Evolutionary conservation across 2,888 invertebrate species (phyloP).

Genomic region (Sinelater perroti): DNA sequence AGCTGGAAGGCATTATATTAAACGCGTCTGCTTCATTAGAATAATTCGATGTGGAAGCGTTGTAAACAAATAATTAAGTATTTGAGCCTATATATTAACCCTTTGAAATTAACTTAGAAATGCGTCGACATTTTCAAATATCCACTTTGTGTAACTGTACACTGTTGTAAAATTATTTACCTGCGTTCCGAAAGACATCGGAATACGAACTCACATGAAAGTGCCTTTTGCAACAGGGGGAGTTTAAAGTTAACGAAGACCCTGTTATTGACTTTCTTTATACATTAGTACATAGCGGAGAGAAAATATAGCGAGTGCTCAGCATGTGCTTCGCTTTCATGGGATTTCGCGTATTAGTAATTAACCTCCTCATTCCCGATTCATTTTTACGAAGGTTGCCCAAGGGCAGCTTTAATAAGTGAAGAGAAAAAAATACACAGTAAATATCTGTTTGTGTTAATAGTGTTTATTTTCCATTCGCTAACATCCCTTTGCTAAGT

Average conservation of each 20-base stretch:
- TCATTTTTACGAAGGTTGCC: constrained; percentile 33
- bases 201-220: too few species aligned
- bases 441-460: constrained; percentile 44
- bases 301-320: constrained; percentile 2
- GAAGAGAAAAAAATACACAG: constrained; percentile 37
- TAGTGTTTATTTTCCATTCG: constrained; percentile 47
- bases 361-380: constrained; percentile 23
- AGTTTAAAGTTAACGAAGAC: constrained; percentile 9
- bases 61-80: too few species aligned
- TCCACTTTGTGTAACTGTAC: too few species aligned
- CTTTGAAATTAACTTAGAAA: too few species aligned
- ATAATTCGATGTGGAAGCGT: too few species aligned
- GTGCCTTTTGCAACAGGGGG: background rate
- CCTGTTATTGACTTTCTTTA: constrained; percentile 9
- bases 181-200: too few species aligned
- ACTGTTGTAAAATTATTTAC: too few species aligned
- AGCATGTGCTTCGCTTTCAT: background rate
- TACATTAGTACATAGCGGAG: constrained; percentile 1
- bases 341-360: constrained; percentile 25
- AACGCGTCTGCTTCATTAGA: too few species aligned
- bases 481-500: constrained; percentile 42
- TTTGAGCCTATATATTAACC: too few species aligned
- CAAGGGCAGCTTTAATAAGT: constrained; percentile 30
- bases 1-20: too few species aligned
- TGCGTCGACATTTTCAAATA: too few species aligned